phyloP scores from a whole-genome alignment of 2,797 vertebrate species.

The Glyptemys insculpta region DNA sequence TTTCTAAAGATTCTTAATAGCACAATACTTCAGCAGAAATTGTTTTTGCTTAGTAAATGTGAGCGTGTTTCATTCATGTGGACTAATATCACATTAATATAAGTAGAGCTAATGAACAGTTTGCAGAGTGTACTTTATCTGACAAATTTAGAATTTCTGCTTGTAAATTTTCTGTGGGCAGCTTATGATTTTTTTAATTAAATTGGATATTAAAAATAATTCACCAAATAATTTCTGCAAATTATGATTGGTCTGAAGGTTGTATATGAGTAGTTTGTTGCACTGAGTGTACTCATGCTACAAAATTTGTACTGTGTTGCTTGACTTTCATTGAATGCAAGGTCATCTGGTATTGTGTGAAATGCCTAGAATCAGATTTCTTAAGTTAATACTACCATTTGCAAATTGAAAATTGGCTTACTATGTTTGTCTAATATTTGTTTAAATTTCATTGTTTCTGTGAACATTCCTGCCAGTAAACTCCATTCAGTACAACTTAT shows the following conservation, averaged over 20 bases:
- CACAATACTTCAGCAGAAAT: not conserved
- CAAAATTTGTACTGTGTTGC: not conserved
- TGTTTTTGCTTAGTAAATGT: not conserved
- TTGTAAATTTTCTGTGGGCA: not conserved
- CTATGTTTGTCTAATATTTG: slow-evolving; percentile 21
- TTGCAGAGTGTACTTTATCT: not conserved
- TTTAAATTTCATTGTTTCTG: slow-evolving; percentile 15
- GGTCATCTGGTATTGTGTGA: not conserved
- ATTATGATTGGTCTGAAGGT: too few relatives aligned
- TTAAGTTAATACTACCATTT: slow-evolving; percentile 32
- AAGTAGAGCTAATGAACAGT: not conserved
- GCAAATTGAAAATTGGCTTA: slow-evolving; percentile 30
- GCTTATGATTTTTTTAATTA: not conserved
- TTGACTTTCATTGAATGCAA: not conserved
- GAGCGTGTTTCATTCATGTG: not conserved
- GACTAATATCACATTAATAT: not conserved
- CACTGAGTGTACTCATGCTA: not conserved
- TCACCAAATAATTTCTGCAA: not conserved
- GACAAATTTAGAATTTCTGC: not conserved
- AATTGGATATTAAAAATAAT: not conserved
- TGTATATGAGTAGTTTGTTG: not conserved
- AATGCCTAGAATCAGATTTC: slow-evolving; percentile 19
- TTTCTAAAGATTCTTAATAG: not conserved
- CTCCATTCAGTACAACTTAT: not conserved
- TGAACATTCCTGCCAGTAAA: slow-evolving; percentile 11